Conservation (phyloP, 2,888 invertebrate species). For the Xylota sylvarum region DNA sequence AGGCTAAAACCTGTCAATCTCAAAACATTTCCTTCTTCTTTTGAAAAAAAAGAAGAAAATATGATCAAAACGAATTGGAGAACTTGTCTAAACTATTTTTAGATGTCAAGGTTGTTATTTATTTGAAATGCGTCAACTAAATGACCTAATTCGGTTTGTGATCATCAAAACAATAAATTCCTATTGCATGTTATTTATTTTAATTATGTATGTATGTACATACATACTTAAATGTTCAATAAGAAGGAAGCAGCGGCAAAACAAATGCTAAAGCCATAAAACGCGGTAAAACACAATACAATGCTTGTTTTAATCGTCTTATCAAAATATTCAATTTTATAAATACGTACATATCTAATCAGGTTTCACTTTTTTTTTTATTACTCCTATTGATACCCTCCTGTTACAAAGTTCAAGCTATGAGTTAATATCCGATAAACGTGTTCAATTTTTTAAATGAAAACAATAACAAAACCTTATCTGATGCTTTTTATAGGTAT, state of each 20-base stretch:
- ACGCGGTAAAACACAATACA: neutral
- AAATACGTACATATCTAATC: slow-evolving; percentile 43
- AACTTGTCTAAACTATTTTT: slow-evolving; percentile 7
- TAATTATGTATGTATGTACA: neutral
- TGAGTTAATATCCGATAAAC: slow-evolving; percentile 27
- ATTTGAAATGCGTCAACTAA: neutral
- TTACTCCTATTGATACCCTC: slow-evolving; percentile 12
- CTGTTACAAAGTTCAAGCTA: slow-evolving; percentile 28
- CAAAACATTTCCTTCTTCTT: neutral
- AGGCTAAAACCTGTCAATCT: neutral
- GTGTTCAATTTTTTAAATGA: slow-evolving; percentile 4
- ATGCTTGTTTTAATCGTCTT: slow-evolving; percentile 15
- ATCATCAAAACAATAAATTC: neutral
- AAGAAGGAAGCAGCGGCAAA: neutral
- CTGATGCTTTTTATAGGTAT: neutral
- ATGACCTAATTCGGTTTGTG: neutral
- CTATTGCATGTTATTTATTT: neutral
- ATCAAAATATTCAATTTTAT: slow-evolving; percentile 14
- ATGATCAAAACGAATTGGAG: neutral
- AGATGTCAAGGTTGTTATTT: slow-evolving; percentile 1
- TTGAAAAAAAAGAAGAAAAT: neutral
- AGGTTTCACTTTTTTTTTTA: neutral
- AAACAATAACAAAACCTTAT: slow-evolving; percentile 40
- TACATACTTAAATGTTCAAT: neutral
- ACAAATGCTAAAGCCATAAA: neutral